Percentiles rank a stretch among this genome's conserved stretches.
These are phyloP conservation scores for Sarcophilus harrisii DNA, from an alignment of 2,797 vertebrate species.

Conservation along the genomic window DNA sequence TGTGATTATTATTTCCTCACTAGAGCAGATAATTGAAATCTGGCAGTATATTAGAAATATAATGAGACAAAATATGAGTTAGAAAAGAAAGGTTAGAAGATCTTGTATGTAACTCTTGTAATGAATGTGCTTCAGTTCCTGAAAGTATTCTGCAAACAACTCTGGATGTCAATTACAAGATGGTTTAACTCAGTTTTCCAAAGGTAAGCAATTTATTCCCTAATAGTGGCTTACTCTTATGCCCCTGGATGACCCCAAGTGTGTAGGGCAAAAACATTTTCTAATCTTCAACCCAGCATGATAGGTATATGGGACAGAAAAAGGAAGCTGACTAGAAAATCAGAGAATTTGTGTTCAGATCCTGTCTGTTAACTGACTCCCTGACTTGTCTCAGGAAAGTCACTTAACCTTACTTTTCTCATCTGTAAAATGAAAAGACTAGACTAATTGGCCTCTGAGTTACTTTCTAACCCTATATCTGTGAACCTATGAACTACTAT, in stretches of 20 bases:
- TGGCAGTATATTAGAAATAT: background rate
- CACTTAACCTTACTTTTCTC: background rate
- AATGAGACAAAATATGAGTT: background rate
- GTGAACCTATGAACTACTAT: background rate
- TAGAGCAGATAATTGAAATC: background rate
- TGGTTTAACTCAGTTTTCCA: slow-evolving; percentile 21
- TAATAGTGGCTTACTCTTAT: background rate
- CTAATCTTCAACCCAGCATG: background rate
- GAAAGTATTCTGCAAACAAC: slow-evolving; percentile 20
- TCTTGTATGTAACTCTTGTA: background rate
- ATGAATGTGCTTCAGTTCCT: slow-evolving; percentile 12
- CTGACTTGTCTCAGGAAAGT: background rate
- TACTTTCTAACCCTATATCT: background rate
- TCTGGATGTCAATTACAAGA: slow-evolving; percentile 4
- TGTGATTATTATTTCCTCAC: background rate
- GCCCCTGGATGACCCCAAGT: slow-evolving; percentile 19
- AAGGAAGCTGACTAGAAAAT: background rate
- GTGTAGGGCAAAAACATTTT: background rate
- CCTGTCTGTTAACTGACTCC: background rate
- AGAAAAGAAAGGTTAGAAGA: background rate
- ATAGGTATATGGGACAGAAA: background rate
- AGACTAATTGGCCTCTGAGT: background rate
- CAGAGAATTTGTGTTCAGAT: background rate
- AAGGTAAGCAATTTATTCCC: slow-evolving; percentile 41
- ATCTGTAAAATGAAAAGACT: background rate